These are phyloP conservation scores for Margaritifera margaritifera DNA, from an alignment of 2,888 invertebrate species.

Conservation along the genomic window DNA sequence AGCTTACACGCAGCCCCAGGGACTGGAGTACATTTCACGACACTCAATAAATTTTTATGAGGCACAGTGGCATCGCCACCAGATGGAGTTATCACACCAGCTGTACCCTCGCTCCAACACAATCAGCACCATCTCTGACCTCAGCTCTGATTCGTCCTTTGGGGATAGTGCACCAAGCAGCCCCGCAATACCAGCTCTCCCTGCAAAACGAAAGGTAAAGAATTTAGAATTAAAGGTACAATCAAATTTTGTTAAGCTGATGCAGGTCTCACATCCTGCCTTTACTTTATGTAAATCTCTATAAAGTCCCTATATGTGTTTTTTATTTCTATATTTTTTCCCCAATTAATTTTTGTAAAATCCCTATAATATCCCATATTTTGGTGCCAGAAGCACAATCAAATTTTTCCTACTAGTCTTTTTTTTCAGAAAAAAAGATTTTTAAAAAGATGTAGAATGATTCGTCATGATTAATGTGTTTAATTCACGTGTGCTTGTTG, in stretches of 20 bases:
- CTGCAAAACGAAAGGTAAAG: constrained; percentile 56
- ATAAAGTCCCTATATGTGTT: no score
- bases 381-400: background rate
- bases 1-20: constrained; percentile 81
- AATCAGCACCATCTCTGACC: constrained; percentile 66
- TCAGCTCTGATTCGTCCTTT: constrained; percentile 59
- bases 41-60: constrained; percentile 83
- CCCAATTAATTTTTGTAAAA: no score
- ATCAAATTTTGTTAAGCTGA: background rate
- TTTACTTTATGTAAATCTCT: no score
- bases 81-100: constrained; percentile 66
- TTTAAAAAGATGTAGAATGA: background rate
- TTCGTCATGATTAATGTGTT: no score
- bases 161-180: constrained; percentile 51
- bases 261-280: background rate
- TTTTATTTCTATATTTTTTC: no score
- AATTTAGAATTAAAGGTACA: no score
- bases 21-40: constrained; percentile 88
- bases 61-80: constrained; percentile 76
- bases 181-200: constrained; percentile 53
- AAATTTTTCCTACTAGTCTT: background rate
- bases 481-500: no score
- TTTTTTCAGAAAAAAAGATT: background rate
- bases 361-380: no score
- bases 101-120: constrained; percentile 69